Base-by-base conservation (phyloP, 2,888 invertebrate genomes). In the Eumacrocentrus americanus region DNA sequence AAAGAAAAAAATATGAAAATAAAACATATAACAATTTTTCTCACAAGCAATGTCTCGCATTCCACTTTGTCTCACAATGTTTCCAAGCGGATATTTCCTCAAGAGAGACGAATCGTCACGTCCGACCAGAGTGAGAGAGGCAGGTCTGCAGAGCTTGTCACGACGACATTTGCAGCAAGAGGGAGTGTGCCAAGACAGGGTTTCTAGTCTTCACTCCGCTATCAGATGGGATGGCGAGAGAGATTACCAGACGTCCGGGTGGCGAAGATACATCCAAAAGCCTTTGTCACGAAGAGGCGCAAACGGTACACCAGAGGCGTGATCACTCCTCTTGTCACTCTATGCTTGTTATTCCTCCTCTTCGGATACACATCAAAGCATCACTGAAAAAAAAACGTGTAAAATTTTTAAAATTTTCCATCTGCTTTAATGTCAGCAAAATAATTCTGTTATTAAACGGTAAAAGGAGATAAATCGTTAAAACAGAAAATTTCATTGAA, bases 31-130 rank as follows among this genome's bases (percentile, higher is more conserved):
- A n/a, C n/a, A n/a, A n/a, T n/a, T n/a, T n/a, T n/a, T n/a, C n/a
- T n/a, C n/a, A n/a, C n/a, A n/a, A n/a, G n/a, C n/a, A n/a, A n/a
- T n/a, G n/a, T n/a, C n/a, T n/a, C n/a, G n/a, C n/a, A n/a, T n/a
- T n/a, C n/a, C n/a, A n/a, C n/a, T n/a, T n/a, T n/a, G n/a, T n/a
- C n/a, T n/a, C n/a, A n/a, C n/a, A n/a, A n/a, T n/a, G n/a, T n/a
- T n/a, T n/a, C n/a, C n/a, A n/a, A n/a, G n/a, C n/a, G n/a, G n/a
- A n/a, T n/a, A n/a, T n/a, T n/a, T n/a, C n/a, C n/a, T n/a, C n/a
- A n/a, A n/a, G n/a, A 25, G n/a, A 47, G 47, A 56, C 37, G 47
- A 25, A 56, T 25, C 25, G 56, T 48, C 56, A 48, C 25, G 18
- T 56, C 18, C 16, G 14, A 23, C 22, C 7, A 12, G 9, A 35